Evolutionary conservation across 2,888 invertebrate species (phyloP).

Genomic region (Hypena proboscidalis): DNA sequence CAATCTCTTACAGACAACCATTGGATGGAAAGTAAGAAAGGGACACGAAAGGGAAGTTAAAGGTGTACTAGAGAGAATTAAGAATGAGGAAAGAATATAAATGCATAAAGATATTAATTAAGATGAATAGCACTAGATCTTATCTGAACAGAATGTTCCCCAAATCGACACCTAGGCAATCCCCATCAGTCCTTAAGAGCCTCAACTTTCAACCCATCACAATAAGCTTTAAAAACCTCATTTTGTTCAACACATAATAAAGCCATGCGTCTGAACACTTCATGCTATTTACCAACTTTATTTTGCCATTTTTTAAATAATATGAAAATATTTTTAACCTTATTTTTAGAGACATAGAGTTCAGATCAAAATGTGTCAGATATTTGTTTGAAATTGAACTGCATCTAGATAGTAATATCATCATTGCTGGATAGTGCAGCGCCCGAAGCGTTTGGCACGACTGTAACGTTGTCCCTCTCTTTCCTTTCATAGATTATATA

Average conservation of each 20-base stretch:
- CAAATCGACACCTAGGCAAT: constrained; percentile 8
- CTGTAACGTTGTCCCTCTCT: constrained; percentile 44
- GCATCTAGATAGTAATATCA: constrained; percentile 65
- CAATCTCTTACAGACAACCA: too few species aligned
- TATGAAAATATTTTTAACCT: constrained; percentile 34
- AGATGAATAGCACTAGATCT: too few species aligned
- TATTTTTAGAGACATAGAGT: constrained; percentile 47
- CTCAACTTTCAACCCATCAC: constrained; percentile 48
- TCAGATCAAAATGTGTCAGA: constrained; percentile 31
- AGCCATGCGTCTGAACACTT: constrained; percentile 61
- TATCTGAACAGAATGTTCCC: constrained; percentile 2
- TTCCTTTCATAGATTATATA: constrained; percentile 32
- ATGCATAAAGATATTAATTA: too few species aligned
- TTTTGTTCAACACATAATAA: constrained; percentile 75
- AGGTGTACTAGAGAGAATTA: too few species aligned
- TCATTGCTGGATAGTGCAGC: constrained; percentile 65
- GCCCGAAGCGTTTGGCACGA: constrained; percentile 66
- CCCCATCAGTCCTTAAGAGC: constrained; percentile 33
- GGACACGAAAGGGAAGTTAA: too few species aligned
- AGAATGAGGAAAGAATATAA: too few species aligned
- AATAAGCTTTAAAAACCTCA: constrained; percentile 66
- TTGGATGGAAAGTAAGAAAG: too few species aligned
- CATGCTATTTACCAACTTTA: constrained; percentile 39
- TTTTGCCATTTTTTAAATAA: constrained; percentile 25
- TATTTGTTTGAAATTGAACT: constrained; percentile 37